Base-by-base conservation (phyloP, 2,113 vertebrate genomes). In the Smithornis capensis region DNA sequence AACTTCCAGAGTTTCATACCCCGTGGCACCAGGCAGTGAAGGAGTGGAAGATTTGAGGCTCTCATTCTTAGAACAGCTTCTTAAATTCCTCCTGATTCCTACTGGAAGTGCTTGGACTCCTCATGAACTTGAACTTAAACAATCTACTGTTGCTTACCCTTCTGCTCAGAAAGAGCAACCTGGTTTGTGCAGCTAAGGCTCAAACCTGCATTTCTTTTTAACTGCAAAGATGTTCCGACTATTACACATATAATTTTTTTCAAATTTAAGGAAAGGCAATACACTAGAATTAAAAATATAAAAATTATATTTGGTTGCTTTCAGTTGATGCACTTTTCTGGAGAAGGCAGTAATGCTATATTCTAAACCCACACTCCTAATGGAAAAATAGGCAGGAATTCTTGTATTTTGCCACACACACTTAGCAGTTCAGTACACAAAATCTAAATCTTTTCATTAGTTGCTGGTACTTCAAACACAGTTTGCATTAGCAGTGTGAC, bases 121-220 rank as follows among this genome's bases (percentile, higher is more conserved):
- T 80, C 55, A 35, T 2, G 8, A 73, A 13, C 13, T 33, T 38
- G 49, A 45, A 19, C 8, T 77, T 56, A 40, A 12, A 47, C 3
- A 14, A 76, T 87, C 84, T 75, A 63, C 79, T 87, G 59, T 86
- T 62, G 40, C 77, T 89, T 71, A 57, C n/a, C 28, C 89, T 73
- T 75, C 86, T 69, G 27, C 52, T 85, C 68, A 94, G 68, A 68
- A 85, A 82, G 44, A 92, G 59, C 78, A 93, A 95, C 56, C 33
- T 77, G 11, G 14, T 65, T 19, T 68, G 40, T 37, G 64, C 0
- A 4, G 25, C 62, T 76, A 17, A 88, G 40, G 50, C 45, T 91
- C 81, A 53, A 19, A 68, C 42, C 50, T 37, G 57, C 45, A 37
- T 95, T 59, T 87, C 37, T 78, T 96, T 94, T 65, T 24, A 96